Conservation (phyloP, 2,888 invertebrate species). For the Atethmia centrago region DNA sequence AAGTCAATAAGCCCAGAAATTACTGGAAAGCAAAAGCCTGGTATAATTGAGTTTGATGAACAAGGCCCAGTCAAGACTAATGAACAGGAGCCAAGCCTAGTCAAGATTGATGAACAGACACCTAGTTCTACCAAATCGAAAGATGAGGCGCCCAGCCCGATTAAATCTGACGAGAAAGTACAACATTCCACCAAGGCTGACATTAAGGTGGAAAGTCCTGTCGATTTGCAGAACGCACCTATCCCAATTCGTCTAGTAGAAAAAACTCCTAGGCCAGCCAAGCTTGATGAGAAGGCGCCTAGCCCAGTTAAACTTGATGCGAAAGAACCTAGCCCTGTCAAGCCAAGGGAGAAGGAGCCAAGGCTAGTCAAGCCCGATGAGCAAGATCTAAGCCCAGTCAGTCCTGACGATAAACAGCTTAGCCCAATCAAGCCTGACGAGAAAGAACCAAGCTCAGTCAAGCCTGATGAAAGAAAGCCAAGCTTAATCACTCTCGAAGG, state of each 20-base stretch:
- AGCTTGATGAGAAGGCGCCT: constrained; percentile 8
- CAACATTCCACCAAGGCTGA: too few relatives aligned
- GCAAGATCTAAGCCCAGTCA: too few relatives aligned
- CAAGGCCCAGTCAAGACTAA: too few relatives aligned
- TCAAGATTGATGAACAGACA: constrained; percentile 14
- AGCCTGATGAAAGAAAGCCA: background rate
- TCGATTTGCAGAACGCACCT: too few relatives aligned
- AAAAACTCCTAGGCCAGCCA: background rate
- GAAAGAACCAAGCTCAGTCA: constrained; percentile 4
- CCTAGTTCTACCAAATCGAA: background rate
- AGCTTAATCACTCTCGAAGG: background rate
- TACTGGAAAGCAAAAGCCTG: too few relatives aligned
- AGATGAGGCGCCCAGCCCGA: too few relatives aligned
- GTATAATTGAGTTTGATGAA: background rate
- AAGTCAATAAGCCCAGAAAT: too few relatives aligned
- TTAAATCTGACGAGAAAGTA: too few relatives aligned
- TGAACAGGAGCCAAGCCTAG: background rate
- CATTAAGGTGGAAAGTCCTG: too few relatives aligned
- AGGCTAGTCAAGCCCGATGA: constrained; percentile 3
- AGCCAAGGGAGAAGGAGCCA: background rate
- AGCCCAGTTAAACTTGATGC: background rate
- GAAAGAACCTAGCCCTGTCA: constrained; percentile 4
- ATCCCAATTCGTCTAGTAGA: too few relatives aligned
- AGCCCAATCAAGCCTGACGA: constrained; percentile 9
- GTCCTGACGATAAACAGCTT: background rate